phyloP scores from a whole-genome alignment of 2,797 vertebrate species.

The Paguma larvata region DNA sequence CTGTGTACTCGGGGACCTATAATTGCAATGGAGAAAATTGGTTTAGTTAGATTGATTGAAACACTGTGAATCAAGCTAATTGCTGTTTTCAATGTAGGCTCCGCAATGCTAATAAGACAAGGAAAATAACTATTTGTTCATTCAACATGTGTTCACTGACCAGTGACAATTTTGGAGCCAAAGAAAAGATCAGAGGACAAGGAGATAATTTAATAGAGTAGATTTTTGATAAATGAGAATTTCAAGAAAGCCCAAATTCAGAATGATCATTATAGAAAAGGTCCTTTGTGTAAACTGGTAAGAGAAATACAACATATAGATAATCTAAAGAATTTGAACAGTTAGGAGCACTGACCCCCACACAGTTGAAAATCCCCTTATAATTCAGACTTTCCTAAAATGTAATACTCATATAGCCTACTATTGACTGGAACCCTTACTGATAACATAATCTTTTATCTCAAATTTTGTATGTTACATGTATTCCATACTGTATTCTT shows the following conservation, averaged over 20 bases:
- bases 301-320: background rate
- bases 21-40: slow-evolving; percentile 68
- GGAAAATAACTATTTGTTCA: slow-evolving; percentile 52
- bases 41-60: slow-evolving; percentile 71
- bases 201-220: background rate
- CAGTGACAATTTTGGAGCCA: slow-evolving; percentile 28
- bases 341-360: background rate
- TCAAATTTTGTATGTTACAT: background rate
- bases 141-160: slow-evolving; percentile 66
- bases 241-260: background rate
- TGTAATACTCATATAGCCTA: background rate
- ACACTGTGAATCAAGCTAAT: slow-evolving; percentile 67
- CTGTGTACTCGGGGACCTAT: slow-evolving; percentile 47
- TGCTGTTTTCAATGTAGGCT: slow-evolving; percentile 46
- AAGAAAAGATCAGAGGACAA: background rate
- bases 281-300: background rate
- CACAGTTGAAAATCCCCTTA: background rate
- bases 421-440: background rate
- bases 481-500: background rate
- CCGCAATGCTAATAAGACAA: slow-evolving; percentile 67
- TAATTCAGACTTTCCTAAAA: background rate
- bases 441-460: background rate
- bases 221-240: background rate
- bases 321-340: background rate
- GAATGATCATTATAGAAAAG: background rate